Evolutionary conservation across 2,113 vertebrate genomes (phyloP), one percentile per base, ranked within the genome.

Genomic region (Myxocyprinus asiaticus): DNA sequence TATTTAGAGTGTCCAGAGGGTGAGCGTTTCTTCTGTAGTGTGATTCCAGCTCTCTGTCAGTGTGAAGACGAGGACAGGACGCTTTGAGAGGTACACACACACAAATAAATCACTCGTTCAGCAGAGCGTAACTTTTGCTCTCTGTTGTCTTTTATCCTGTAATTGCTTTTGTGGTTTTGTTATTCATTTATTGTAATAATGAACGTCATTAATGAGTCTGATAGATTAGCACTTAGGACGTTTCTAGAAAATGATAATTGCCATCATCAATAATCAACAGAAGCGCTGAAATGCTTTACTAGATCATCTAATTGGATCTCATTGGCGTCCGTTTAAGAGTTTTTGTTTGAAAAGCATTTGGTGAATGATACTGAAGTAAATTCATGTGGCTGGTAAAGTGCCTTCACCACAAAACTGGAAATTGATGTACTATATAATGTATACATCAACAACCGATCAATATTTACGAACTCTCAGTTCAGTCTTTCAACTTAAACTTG

Each of bases 31-130:
- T 88, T 85, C 75, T 86, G 85, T 65, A 82, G 83, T 5, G 93
- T 96, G 63, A 92, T 92, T 0, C 85, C 90, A 0, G 94, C 93
- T 4, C 91, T 79, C 71, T 97, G 95, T 61, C 93, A 94, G 81
- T 98, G 96, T 83, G 84, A 86, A 81, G 91, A 90, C 59, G 86
- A 22, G 58, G 87, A 33, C 0, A 93, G 88, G 63, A 56, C 10
- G 43, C 15, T 86, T 42, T 81, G 84, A 80, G 79, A 83, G 93
- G 95, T 96, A 22, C 22, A 33, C 22, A 33, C 22, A n/a, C n/a
- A n/a, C n/a, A n/a, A n/a, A n/a, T n/a, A n/a, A n/a, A n/a, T n/a
- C n/a, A n/a, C 22, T 33, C 22, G 22, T 33, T 3, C 1, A 33
- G 22, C 22, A 33, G 22, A 33, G 22, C 22, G 22, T 33, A 33